Conservation (phyloP, 1,140 invertebrate species). For the Nasonia vitripennis region DNA sequence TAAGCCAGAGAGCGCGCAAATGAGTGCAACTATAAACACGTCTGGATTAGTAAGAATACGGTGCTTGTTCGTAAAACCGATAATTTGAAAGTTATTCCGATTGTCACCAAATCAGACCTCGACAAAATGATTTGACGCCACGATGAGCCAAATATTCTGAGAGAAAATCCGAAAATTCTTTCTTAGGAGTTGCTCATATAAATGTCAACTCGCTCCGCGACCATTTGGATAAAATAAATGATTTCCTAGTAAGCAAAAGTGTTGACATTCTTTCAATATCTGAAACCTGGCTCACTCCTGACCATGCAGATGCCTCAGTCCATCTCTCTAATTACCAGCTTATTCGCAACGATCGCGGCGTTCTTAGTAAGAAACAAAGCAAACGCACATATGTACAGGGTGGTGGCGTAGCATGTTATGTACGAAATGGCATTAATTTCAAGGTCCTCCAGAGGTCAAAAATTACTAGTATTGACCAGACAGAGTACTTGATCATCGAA, state of each 20-base stretch:
- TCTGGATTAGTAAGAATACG: not conserved
- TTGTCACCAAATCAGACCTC: not conserved
- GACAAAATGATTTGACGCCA: not conserved
- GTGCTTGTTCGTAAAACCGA: not conserved
- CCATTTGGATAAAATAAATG: not conserved
- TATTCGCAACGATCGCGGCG: not conserved
- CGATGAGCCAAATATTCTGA: not conserved
- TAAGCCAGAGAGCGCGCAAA: not conserved
- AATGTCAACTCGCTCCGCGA: not conserved
- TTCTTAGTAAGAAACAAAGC: not conserved
- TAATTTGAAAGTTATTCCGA: not conserved
- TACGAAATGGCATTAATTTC: not conserved
- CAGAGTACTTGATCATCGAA: not conserved
- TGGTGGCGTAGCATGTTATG: not conserved
- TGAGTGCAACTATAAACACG: not conserved
- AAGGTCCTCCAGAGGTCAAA: not conserved
- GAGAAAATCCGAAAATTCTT: too few species aligned
- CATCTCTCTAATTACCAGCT: not conserved
- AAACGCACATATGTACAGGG: not conserved
- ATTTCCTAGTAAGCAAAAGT: not conserved
- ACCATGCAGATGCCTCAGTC: not conserved
- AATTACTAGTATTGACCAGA: not conserved
- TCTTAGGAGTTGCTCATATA: not conserved
- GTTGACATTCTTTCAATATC: not conserved
- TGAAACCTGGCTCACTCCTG: conserved; percentile 3